Percentiles rank a stretch among this genome's conserved stretches.
These are phyloP conservation scores for Mungos mungo DNA, from an alignment of 2,113 vertebrate genomes.

Conservation along the genomic window DNA sequence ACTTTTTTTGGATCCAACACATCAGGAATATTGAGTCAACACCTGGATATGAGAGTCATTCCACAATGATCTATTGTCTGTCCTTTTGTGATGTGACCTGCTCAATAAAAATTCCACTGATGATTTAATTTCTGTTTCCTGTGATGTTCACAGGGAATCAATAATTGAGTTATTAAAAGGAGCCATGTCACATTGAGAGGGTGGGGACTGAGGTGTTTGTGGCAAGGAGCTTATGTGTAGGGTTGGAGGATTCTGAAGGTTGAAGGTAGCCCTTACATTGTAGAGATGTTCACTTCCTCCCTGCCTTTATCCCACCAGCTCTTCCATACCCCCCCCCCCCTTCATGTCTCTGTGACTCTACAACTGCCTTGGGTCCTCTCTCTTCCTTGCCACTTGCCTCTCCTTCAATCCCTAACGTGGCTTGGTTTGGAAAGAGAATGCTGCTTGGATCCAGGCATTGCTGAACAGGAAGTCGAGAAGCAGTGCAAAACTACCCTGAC, in stretches of 20 bases:
- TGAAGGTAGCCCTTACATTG: not conserved
- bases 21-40: not conserved
- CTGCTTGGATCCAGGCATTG: not conserved
- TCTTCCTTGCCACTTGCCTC: not conserved
- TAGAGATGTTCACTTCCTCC: not conserved
- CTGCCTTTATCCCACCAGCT: not conserved
- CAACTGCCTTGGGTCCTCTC: not conserved
- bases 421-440: not conserved
- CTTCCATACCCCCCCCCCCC: fast-evolving
- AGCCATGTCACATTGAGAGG: not conserved
- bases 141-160: not conserved
- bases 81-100: not conserved
- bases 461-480: not conserved
- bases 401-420: not conserved
- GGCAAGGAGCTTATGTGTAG: no score
- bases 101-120: not conserved
- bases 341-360: not conserved
- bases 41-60: not conserved
- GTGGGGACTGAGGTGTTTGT: no score
- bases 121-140: constrained; percentile 29
- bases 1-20: not conserved
- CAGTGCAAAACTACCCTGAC: not conserved
- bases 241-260: not conserved
- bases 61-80: not conserved
- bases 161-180: not conserved